Base-by-base conservation (phyloP, 2,113 vertebrate genomes). In the Gila orcuttii region DNA sequence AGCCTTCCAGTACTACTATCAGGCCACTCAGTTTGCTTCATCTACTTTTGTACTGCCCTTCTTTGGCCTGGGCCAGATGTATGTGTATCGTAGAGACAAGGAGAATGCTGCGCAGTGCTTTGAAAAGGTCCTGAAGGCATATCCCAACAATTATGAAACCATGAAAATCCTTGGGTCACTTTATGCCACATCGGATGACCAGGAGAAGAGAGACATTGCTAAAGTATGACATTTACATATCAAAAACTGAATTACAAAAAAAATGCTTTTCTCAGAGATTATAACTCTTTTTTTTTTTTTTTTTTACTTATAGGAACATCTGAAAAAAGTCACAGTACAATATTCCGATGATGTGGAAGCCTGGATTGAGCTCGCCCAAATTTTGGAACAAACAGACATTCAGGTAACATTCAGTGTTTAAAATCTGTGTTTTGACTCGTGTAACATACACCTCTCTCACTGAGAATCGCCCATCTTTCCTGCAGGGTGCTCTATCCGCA, bases 131-230 rank as follows among this genome's bases (percentile, higher is more conserved):
- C 93, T 99, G 87, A 99, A 99, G 93, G 97, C 98, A 59, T 99
- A 99, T 89, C 98, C 98, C 87, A 99, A 99, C 91, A 99, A 99
- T 93, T 99, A 99, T 0, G 98, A 99, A 91, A 99, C 98, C 4
- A 99, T 99, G 98, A 99, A 99, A 91, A 99, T 99, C 90, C 96
- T 99, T 80, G 98, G 98, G 5, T 99, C 98, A 15, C 96, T 99
- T 17, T 99, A 99, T 80, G 98, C 98, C 7, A 96, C 97, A 21
- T 98, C 97, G 45, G 98, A 99, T 83, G 98, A 99, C 91, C 98
- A 99, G 91, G 98, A 99, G 89, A 99, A 99, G 92, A 93, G 98
- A 91, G 98, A 99, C 89, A 97, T 97, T 82, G 98, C 98, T 0
- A 99, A 99, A 95, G 98, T 99, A 91, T 23, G 92, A 25, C 47